Conservation (phyloP, 2,113 vertebrate genomes). For the Heterocephalus glaber region DNA sequence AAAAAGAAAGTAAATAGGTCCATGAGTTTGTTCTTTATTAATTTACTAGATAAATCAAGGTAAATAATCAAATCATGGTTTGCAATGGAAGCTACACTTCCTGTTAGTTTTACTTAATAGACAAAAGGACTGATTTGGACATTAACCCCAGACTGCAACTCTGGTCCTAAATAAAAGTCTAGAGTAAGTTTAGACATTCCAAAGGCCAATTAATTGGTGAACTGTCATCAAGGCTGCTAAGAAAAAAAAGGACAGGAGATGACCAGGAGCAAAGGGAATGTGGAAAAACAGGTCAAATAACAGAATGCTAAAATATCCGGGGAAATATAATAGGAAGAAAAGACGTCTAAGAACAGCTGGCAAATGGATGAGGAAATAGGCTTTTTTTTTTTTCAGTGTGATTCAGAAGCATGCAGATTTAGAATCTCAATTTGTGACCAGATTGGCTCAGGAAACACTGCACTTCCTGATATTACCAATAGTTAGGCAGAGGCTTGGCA, state of each 20-base stretch:
- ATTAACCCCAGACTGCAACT: not conserved
- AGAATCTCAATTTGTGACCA: constrained; percentile 15
- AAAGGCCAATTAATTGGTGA: not conserved
- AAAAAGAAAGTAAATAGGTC: not conserved
- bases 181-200: not conserved
- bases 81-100: not conserved
- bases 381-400: not conserved
- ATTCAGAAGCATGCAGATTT: not conserved
- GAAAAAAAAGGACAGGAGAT: not conserved
- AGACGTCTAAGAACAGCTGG: not conserved
- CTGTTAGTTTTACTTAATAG: not conserved
- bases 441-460: constrained; percentile 23
- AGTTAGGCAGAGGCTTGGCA: constrained; percentile 33
- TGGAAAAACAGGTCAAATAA: not conserved
- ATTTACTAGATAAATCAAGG: not conserved
- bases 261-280: not conserved
- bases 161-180: not conserved
- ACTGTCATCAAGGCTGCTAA: not conserved
- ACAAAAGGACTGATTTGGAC: not conserved
- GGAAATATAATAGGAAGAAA: not conserved
- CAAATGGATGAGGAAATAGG: not conserved
- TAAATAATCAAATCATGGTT: not conserved
- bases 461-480: not conserved
- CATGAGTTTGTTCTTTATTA: not conserved
- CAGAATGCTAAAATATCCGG: not conserved